phyloP scores from a whole-genome alignment of 2,797 vertebrate species.

The Brachyrhaphis roseni region DNA sequence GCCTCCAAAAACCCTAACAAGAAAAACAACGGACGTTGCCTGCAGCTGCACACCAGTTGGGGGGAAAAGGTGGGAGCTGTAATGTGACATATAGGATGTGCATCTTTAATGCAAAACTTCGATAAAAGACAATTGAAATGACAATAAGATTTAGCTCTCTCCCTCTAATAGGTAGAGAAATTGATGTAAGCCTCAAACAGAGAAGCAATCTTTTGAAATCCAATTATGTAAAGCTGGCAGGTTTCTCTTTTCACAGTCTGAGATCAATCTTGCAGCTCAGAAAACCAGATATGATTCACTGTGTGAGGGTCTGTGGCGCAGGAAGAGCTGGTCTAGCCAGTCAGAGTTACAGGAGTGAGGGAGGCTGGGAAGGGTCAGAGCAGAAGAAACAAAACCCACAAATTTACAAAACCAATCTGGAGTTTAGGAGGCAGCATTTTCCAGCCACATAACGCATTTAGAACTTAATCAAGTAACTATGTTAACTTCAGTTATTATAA shows the following conservation, averaged over 20 bases:
- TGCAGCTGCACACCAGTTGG: conserved; percentile 35
- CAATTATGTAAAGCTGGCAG: conserved; percentile 75
- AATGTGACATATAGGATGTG: conserved; percentile 52
- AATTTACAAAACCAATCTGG: neutral
- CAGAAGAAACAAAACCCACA: neutral
- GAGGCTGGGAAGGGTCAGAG: neutral
- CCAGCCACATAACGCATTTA: too few relatives aligned
- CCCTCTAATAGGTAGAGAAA: conserved; percentile 68
- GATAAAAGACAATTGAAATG: conserved; percentile 78
- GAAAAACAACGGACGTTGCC: conserved; percentile 3
- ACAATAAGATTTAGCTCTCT: conserved; percentile 78
- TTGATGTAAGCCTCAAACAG: conserved; percentile 66
- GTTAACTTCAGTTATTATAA: too few relatives aligned
- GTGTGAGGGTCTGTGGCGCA: conserved; percentile 30
- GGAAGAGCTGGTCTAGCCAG: conserved; percentile 2
- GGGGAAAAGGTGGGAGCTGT: conserved; percentile 26
- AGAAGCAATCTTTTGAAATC: conserved; percentile 73
- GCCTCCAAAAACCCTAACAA: neutral
- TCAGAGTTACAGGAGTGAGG: neutral
- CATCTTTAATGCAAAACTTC: conserved; percentile 65
- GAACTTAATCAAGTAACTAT: too few relatives aligned
- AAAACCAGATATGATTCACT: conserved; percentile 59
- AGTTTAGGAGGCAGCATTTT: neutral
- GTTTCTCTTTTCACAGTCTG: conserved; percentile 61
- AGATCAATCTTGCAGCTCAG: conserved; percentile 62